A percentile compares a stretch with the other conserved stretches of the same genome.
Evolutionary conservation across 2,888 invertebrate species (phyloP).

Genomic region (Torymus aiolomorphi): DNA sequence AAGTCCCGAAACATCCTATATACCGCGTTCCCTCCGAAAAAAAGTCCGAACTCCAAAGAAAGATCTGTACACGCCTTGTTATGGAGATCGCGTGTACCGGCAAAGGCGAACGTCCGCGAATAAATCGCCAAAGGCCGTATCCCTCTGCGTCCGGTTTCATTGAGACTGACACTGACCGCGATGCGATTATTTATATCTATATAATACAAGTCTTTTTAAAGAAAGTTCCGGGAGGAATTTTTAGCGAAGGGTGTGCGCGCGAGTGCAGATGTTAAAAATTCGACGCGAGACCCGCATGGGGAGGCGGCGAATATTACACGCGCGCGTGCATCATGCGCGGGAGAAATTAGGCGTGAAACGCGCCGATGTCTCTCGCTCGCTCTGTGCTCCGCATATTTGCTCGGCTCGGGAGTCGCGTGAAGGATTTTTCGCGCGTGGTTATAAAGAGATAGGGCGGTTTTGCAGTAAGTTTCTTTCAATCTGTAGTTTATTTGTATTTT

Average conservation of each 20-base stretch:
- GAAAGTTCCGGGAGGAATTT: no score
- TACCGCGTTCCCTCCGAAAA: no score
- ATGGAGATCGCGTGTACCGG: slow-evolving; percentile 19
- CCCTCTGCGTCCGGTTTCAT: background rate
- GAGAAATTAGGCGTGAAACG: slow-evolving; percentile 54
- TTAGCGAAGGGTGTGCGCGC: no score
- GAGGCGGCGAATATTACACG: background rate
- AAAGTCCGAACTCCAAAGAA: no score
- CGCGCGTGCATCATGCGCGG: slow-evolving; percentile 23
- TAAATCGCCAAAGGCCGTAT: background rate
- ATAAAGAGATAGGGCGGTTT: no score
- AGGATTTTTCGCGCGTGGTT: background rate
- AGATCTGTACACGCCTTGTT: slow-evolving; percentile 1
- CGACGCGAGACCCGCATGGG: slow-evolving; percentile 58
- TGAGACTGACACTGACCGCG: slow-evolving; percentile 25
- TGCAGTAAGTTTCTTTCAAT: no score
- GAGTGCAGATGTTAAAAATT: slow-evolving; percentile 16
- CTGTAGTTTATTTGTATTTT: no score
- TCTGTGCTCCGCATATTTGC: slow-evolving; percentile 31
- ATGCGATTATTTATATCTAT: slow-evolving; percentile 15
- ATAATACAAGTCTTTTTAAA: no score
- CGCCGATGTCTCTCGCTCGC: background rate
- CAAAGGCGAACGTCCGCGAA: background rate
- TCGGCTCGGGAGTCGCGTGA: no score
- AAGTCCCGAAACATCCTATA: no score